phyloP scores from a whole-genome alignment of 2,113 vertebrate genomes.

The Tachysurus fulvidraco region DNA sequence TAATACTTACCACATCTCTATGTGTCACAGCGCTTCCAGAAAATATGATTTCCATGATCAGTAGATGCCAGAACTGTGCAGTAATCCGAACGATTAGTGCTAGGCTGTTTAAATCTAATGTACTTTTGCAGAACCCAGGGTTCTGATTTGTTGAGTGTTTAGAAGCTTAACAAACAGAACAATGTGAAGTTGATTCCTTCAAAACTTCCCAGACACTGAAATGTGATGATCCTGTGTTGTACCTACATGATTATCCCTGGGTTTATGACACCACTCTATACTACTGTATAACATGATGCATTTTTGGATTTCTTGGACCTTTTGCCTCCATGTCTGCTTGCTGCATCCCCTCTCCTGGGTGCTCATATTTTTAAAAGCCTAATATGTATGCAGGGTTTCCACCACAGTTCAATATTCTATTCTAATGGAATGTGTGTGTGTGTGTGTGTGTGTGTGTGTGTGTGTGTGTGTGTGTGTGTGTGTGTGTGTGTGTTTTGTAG shows the following conservation, averaged over 20 bases:
- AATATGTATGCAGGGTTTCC: background rate
- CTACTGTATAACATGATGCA: background rate
- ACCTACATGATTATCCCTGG: background rate
- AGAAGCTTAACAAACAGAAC: background rate
- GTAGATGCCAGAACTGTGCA: background rate
- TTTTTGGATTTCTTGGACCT: too few species aligned
- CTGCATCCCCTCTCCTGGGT: background rate
- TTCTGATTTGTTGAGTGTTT: background rate
- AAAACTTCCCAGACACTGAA: background rate
- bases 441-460: too few species aligned
- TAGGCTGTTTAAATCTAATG: background rate
- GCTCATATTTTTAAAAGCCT: background rate
- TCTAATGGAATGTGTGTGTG: constrained; percentile 38
- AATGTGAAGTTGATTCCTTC: background rate
- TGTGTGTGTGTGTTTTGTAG: constrained; percentile 68
- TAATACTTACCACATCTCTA: background rate
- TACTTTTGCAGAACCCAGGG: background rate
- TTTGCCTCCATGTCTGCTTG: background rate
- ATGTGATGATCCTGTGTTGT: background rate
- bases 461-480: constrained; percentile 52
- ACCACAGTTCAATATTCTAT: background rate
- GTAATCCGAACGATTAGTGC: background rate
- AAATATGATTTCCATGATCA: background rate
- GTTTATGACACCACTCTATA: background rate
- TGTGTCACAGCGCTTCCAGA: background rate